Conservation (phyloP, 2,888 invertebrate genomes). For the Chloroclysta siterata region DNA sequence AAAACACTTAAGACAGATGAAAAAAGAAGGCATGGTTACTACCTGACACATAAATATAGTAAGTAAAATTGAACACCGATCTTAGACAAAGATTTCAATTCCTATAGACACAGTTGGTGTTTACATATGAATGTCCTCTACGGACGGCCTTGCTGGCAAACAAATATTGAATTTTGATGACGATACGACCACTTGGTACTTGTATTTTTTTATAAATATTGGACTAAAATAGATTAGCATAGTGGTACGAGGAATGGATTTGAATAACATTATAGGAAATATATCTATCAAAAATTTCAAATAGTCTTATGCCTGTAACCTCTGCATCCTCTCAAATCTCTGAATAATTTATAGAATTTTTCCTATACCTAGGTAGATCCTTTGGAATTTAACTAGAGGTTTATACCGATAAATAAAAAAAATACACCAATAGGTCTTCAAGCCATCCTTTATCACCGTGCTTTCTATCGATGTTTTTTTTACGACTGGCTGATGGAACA, state of each 20-base stretch:
- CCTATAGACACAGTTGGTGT: constrained; percentile 35
- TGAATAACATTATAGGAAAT: too few species aligned
- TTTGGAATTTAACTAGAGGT: too few species aligned
- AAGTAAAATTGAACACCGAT: background rate
- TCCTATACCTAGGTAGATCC: too few species aligned
- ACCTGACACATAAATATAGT: too few species aligned
- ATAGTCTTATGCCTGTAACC: too few species aligned
- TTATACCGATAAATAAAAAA: background rate
- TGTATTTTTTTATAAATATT: constrained; percentile 2
- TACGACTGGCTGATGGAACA: too few species aligned
- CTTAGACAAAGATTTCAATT: constrained; percentile 20
- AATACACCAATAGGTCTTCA: background rate
- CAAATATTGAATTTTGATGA: constrained; percentile 30
- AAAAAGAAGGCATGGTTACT: too few species aligned
- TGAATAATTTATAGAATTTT: too few species aligned
- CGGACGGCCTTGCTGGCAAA: constrained; percentile 33
- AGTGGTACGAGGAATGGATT: too few species aligned
- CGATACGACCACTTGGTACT: constrained; percentile 1
- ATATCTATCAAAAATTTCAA: too few species aligned
- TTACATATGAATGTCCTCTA: constrained; percentile 32
- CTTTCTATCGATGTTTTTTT: background rate
- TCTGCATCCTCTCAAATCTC: too few species aligned
- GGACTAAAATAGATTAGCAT: background rate
- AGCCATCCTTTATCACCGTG: background rate
- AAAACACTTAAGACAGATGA: too few species aligned